phyloP scores from a whole-genome alignment of 2,888 invertebrate genomes.

The Sinelater perroti region DNA sequence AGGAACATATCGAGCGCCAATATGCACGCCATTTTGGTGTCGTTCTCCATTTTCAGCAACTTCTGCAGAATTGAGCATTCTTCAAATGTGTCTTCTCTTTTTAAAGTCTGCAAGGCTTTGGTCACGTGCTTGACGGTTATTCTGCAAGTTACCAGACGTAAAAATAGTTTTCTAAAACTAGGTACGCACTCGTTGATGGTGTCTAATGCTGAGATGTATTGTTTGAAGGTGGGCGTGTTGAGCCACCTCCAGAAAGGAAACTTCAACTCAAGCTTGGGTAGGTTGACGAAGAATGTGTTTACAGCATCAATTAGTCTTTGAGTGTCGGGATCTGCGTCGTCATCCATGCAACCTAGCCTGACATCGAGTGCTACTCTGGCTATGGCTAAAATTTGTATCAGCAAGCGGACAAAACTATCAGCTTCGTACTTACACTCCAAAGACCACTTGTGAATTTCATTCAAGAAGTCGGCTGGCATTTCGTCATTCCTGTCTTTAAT shows the following conservation, averaged over 20 bases:
- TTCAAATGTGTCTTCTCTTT: constrained; percentile 52
- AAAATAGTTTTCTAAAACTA: too few relatives aligned
- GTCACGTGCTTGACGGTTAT: constrained; percentile 71
- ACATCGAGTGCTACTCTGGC: constrained; percentile 73
- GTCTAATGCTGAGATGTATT: constrained; percentile 72
- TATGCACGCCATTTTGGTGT: constrained; percentile 72
- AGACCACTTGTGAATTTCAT: constrained; percentile 82
- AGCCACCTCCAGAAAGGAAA: constrained; percentile 75
- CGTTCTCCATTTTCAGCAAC: constrained; percentile 67
- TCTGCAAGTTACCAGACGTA: constrained; percentile 58
- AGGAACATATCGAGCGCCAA: constrained; percentile 79
- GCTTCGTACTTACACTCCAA: constrained; percentile 73
- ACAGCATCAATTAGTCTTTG: constrained; percentile 73
- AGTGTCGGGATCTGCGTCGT: constrained; percentile 64
- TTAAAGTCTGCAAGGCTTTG: constrained; percentile 63
- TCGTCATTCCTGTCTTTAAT: constrained; percentile 66
- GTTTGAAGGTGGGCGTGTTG: constrained; percentile 69
- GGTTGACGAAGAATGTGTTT: constrained; percentile 71
- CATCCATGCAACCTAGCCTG: constrained; percentile 70
- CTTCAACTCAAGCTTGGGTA: constrained; percentile 70
- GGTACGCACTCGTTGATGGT: constrained; percentile 70
- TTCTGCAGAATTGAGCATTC: constrained; percentile 72
- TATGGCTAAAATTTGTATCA: constrained; percentile 69
- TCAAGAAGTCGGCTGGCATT: constrained; percentile 72
- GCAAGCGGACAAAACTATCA: too few relatives aligned